A percentile compares a stretch with the other conserved stretches of the same genome.
phyloP scores from a whole-genome alignment of 2,888 invertebrate species.

The Himalopsyche tibetana region DNA sequence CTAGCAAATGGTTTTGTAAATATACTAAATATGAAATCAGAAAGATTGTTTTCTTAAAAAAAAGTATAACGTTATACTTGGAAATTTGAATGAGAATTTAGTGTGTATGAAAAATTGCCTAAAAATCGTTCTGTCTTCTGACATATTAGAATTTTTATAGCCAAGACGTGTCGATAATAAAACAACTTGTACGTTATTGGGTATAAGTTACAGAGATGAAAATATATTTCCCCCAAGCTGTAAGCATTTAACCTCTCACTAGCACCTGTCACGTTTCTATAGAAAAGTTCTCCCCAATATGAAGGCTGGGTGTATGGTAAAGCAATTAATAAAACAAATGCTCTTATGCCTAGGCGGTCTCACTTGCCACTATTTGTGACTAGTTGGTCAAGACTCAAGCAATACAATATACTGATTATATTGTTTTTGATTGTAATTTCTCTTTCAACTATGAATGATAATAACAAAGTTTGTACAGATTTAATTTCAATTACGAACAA shows the following conservation, averaged over 20 bases:
- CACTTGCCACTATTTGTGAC: slow-evolving; percentile 40
- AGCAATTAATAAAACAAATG: slow-evolving; percentile 66
- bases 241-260: slow-evolving; percentile 64
- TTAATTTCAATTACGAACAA: too few species aligned
- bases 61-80: too few species aligned
- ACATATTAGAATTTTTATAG: slow-evolving; percentile 38
- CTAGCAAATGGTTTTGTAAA: too few species aligned
- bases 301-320: slow-evolving; percentile 50
- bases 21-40: too few species aligned
- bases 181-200: slow-evolving; percentile 59
- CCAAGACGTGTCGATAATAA: slow-evolving; percentile 57
- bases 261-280: slow-evolving; percentile 62
- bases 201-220: slow-evolving; percentile 61
- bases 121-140: background rate
- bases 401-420: background rate
- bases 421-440: slow-evolving; percentile 10
- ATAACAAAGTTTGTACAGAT: background rate
- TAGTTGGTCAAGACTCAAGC: background rate
- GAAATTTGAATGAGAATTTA: background rate
- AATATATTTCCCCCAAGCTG: slow-evolving; percentile 44
- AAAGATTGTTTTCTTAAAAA: too few species aligned
- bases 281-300: slow-evolving; percentile 46
- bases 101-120: background rate
- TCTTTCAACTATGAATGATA: slow-evolving; percentile 1
- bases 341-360: slow-evolving; percentile 59